Conservation (phyloP, 2,113 vertebrate species). For the Sphyrna mokarran region DNA sequence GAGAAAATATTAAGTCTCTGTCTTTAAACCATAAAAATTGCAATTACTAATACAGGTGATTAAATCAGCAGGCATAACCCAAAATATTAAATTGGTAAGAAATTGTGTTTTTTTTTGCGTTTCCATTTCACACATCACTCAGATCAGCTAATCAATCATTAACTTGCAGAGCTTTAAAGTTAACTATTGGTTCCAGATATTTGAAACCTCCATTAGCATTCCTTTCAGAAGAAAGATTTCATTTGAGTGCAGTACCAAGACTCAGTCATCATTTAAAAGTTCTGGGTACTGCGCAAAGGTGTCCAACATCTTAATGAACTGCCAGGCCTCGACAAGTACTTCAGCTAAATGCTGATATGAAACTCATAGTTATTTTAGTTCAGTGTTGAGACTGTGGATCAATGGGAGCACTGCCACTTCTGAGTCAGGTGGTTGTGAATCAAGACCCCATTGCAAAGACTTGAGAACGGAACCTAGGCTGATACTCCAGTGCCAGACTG, state of each 20-base stretch:
- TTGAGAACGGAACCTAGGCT: neutral
- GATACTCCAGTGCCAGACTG: neutral
- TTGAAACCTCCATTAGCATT: slow-evolving; percentile 24
- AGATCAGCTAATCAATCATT: slow-evolving; percentile 35
- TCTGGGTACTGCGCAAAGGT: neutral
- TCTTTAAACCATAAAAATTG: slow-evolving; percentile 35
- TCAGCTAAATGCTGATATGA: neutral
- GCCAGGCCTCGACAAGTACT: neutral
- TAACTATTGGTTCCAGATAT: slow-evolving; percentile 33
- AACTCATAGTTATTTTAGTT: neutral
- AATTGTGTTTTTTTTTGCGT: slow-evolving; percentile 26
- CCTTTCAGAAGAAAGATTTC: neutral
- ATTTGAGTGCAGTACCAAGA: neutral
- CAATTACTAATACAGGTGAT: slow-evolving; percentile 20
- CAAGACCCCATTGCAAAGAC: neutral
- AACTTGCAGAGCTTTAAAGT: slow-evolving; percentile 26
- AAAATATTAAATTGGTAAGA: slow-evolving; percentile 27
- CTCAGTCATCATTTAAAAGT: slow-evolving; percentile 19
- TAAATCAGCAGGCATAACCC: slow-evolving; percentile 35
- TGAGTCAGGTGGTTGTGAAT: neutral
- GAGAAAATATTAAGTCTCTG: slow-evolving; percentile 1
- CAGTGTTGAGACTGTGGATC: neutral
- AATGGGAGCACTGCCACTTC: neutral
- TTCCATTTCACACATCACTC: slow-evolving; percentile 36
- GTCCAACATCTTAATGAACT: neutral